Percentiles rank a stretch among this genome's conserved stretches.
Conservation (phyloP, 2,888 invertebrate genomes). For the Chymomyza fuscimana region DNA sequence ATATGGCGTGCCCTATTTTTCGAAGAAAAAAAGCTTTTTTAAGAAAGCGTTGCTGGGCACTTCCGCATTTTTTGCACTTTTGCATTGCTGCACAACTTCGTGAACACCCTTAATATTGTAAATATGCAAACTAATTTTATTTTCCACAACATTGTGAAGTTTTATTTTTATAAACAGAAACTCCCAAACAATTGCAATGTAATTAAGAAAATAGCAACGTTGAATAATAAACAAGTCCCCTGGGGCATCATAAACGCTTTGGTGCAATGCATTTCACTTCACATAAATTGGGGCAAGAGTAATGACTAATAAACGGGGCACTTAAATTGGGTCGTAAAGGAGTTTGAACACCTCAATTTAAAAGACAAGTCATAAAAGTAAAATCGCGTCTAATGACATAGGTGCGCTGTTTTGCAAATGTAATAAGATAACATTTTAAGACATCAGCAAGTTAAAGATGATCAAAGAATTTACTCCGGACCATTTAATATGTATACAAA, state of each 20-base stretch:
- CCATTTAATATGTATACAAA: neutral
- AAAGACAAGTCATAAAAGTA: neutral
- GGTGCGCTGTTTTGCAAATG: too few relatives aligned
- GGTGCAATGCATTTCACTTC: neutral
- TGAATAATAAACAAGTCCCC: neutral
- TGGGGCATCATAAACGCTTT: neutral
- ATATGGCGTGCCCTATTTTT: too few relatives aligned
- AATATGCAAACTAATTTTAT: too few relatives aligned
- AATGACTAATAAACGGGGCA: slow-evolving; percentile 55
- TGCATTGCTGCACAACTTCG: too few relatives aligned
- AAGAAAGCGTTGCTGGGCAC: too few relatives aligned
- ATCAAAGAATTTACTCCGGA: neutral
- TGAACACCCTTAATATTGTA: too few relatives aligned
- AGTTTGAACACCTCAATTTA: slow-evolving; percentile 37
- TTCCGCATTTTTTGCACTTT: too few relatives aligned
- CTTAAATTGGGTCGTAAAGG: slow-evolving; percentile 64
- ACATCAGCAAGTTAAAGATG: neutral
- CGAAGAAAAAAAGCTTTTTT: too few relatives aligned
- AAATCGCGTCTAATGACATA: neutral
- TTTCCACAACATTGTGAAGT: too few relatives aligned
- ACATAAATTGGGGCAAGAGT: slow-evolving; percentile 40
- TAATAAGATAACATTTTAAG: neutral
- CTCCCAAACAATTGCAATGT: neutral
- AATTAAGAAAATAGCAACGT: neutral
- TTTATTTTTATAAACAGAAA: neutral